Evolutionary conservation across 2,113 vertebrate genomes (phyloP).

Genomic region (zebrafish (Danio rerio)): DNA sequence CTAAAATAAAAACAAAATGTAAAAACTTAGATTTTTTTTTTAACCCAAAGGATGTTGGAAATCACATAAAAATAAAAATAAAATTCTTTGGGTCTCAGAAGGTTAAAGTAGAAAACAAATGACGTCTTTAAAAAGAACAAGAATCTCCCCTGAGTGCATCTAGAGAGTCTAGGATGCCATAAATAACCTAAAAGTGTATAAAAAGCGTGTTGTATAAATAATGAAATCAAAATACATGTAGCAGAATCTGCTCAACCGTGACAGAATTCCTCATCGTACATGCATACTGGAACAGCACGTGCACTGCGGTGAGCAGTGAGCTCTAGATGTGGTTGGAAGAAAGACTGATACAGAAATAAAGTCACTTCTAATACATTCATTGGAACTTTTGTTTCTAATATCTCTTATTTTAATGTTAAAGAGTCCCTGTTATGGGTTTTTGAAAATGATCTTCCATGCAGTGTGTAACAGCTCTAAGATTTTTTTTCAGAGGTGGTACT

Average conservation of each 20-base stretch:
- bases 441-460: too few relatives aligned
- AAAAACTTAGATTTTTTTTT: too few relatives aligned
- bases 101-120: too few relatives aligned
- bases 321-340: neutral
- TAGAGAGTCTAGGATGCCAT: slow-evolving; percentile 45
- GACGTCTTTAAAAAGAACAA: neutral
- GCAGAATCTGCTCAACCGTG: slow-evolving; percentile 60
- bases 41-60: too few relatives aligned
- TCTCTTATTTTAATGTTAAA: too few relatives aligned
- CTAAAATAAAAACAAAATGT: too few relatives aligned
- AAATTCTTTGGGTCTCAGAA: too few relatives aligned
- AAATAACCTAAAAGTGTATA: slow-evolving; percentile 64
- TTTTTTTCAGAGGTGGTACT: too few relatives aligned
- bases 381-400: neutral
- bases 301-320: neutral
- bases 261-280: slow-evolving; percentile 37
- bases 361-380: neutral
- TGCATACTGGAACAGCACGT: slow-evolving; percentile 4
- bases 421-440: too few relatives aligned
- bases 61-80: too few relatives aligned
- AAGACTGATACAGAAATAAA: neutral
- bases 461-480: too few relatives aligned
- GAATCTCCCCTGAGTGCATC: neutral
- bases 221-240: slow-evolving; percentile 67
- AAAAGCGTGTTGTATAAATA: slow-evolving; percentile 70